Base-by-base conservation (phyloP, 2,888 invertebrate genomes). In the Chrysotoxum bicinctum region DNA sequence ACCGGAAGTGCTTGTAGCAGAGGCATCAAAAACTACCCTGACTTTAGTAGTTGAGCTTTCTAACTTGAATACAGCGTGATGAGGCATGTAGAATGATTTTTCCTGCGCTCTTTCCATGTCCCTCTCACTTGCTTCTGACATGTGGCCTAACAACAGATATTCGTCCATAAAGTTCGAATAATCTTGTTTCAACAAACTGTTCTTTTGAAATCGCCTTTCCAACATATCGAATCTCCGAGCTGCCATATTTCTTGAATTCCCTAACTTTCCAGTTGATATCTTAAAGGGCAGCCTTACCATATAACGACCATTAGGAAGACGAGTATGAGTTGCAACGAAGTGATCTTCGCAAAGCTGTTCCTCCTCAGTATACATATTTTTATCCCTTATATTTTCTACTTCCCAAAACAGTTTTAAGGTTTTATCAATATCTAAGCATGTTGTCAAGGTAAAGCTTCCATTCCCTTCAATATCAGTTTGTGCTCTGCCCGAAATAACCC, bases 281-380 rank as follows among this genome's bases (percentile, higher is more conserved):
- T 23, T 60, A 23, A 60, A 60, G 0, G 23, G 40, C n/a, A 40
- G 43, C 40, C 40, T 23, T 37, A 60, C 60, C 37, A 60, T 40
- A 14, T n/a, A 60, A 12, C 60, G 40, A 3, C 26, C 40, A 43
- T 23, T 60, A 43, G 40, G 14, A 26, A 43, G 7, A n/a, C 60
- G 21, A 1, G 2, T 60, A 7, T 60, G 21, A 60, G 60, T 60
- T 23, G 14, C n/a, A 21, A 60, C 23, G 26, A 60, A 60, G 14
- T 66, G 50, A 21, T 48, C 8, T 9, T 66, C 64, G 8, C 32
- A 66, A 35, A 6, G 8, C 14, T 45, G 30, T 19, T 64, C 32
- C 32, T 64, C 64, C 12, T 64, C 48, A 19, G 64, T 64, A 32
- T 35, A 32, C 64, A 66, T 26, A n/a, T n/a, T 52, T n/a, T 52